A percentile compares a stretch with the other conserved stretches of the same genome.
phyloP scores from a whole-genome alignment of 2,888 invertebrate species.

The Polietes domitor region DNA sequence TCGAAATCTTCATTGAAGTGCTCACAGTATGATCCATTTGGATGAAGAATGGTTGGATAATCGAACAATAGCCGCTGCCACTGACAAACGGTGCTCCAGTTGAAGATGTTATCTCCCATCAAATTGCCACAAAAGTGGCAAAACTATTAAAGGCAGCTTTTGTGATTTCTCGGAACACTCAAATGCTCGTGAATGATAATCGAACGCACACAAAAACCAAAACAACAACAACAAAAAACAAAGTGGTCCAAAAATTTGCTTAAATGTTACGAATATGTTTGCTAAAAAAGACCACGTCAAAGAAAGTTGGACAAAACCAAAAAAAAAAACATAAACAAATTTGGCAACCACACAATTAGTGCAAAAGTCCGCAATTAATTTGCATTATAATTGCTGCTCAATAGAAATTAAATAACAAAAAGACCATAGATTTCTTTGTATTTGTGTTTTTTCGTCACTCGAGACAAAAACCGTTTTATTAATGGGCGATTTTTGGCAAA shows the following conservation, averaged over 20 bases:
- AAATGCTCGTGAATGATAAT: too few species aligned
- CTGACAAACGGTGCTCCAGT: conserved; percentile 27
- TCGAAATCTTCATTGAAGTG: neutral
- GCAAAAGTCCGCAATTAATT: neutral
- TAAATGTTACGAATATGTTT: too few species aligned
- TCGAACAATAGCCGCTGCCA: neutral
- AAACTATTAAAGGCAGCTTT: neutral
- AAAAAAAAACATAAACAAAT: neutral
- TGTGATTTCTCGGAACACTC: neutral
- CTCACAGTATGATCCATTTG: neutral
- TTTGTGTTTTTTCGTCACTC: neutral
- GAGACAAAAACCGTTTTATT: neutral
- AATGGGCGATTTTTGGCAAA: neutral
- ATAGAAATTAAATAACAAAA: neutral
- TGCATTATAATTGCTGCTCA: conserved; percentile 18
- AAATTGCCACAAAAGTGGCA: conserved; percentile 11
- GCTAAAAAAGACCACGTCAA: neutral
- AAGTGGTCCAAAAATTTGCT: neutral
- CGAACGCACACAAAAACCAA: neutral
- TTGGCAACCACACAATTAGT: neutral
- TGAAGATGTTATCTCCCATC: neutral
- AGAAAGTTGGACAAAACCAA: neutral
- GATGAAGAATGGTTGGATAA: neutral
- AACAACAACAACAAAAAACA: neutral
- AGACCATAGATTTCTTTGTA: neutral